Evolutionary conservation across 2,113 vertebrate species (phyloP), one percentile per base, ranked within the genome.

Genomic region (Pseudorectes ferrugineus): DNA sequence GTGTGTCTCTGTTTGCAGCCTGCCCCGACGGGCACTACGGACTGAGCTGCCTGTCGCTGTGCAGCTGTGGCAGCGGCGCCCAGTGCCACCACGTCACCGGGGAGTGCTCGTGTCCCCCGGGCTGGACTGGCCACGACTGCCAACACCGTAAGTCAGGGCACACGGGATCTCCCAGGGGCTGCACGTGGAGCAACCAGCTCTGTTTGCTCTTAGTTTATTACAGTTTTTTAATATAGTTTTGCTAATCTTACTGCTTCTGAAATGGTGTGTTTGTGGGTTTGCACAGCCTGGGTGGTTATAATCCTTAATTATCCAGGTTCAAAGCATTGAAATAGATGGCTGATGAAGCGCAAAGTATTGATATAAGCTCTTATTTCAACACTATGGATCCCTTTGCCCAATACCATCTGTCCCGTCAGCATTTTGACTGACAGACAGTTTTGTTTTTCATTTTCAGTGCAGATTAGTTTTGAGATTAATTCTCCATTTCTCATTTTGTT

Each of bases 221-320:
- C 91, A 68, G 35, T 73, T 93, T 92, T 71, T 89, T 88, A 91
- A 85, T 92, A 88, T 16, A 57, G 48, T 93, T 95, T 59, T 95
- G 57, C 77, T 95, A 96, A 92, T 97, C 94, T 93, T 90, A 36
- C 19, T 86, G 71, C 91, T 35, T 91, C 96, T 92, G 96, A 93
- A 95, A 97, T 91, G 83, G 62, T 76, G 81, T 91, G 68, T 95
- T 95, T 91, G 73, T 89, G 61, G 96, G 83, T 84, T 96, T 96
- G 85, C 93, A 76, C 65, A 95, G 95, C 88, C 88, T 77, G 89
- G 86, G 65, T 95, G 94, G 75, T 78, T 95, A 57, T 96, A 98
- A 98, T 98, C 96, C 92, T 78, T 97, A 97, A 97, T 97, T 95
- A 96, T 92, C 92, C 92, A 86, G 90, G 89, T 97, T 93, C 92